Conservation (phyloP, 2,888 invertebrate genomes). For the Clistopyga incitator region DNA sequence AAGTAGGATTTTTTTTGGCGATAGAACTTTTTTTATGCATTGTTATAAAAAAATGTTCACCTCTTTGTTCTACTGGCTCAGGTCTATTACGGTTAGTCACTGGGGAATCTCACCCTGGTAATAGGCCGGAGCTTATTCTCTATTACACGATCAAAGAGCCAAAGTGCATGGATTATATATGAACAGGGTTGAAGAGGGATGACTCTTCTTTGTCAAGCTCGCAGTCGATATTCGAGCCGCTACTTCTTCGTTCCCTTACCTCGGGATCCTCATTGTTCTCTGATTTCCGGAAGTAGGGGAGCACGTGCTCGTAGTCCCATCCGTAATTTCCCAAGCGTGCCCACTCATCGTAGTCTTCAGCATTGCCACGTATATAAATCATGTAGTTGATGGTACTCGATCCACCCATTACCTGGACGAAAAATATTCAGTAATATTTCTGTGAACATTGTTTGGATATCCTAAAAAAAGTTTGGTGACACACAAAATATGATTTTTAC, state of each 20-base stretch:
- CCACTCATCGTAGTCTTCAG: conserved; percentile 86
- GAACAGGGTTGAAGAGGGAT: conserved; percentile 10
- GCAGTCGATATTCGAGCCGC: conserved; percentile 24
- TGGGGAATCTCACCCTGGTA: background rate
- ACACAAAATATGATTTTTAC: background rate
- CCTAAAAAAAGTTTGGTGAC: no score
- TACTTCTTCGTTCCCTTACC: conserved; percentile 65
- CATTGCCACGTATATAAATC: conserved; percentile 87
- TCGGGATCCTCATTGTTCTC: conserved; percentile 83
- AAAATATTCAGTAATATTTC: background rate
- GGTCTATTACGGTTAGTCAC: background rate
- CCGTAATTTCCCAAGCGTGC: conserved; percentile 85
- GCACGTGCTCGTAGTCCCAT: conserved; percentile 86
- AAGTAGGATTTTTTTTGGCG: no score
- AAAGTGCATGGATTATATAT: conserved; percentile 5
- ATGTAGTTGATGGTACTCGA: conserved; percentile 87
- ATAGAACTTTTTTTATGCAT: background rate
- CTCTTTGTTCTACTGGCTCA: background rate
- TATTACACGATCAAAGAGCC: background rate
- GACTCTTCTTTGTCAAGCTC: conserved; percentile 4
- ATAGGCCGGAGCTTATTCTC: background rate
- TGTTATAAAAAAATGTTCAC: no score
- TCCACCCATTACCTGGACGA: conserved; percentile 85
- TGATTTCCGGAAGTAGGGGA: conserved; percentile 85
- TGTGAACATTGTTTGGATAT: no score